These are phyloP conservation scores for Drosophila diplacantha DNA, from an alignment of 2,888 invertebrate genomes.

Conservation along the genomic window DNA sequence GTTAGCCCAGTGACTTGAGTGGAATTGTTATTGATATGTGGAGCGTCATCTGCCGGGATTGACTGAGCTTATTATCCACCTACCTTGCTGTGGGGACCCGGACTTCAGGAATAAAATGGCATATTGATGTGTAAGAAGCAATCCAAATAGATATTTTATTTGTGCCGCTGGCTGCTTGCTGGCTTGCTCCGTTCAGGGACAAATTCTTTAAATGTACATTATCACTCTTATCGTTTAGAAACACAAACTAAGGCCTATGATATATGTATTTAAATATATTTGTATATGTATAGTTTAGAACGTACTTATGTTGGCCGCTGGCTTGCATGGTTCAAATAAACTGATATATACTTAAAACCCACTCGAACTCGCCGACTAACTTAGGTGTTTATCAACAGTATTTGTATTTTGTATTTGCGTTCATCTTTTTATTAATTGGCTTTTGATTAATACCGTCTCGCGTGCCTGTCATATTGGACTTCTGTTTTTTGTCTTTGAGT, in stretches of 20 bases:
- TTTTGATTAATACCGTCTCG: constrained; percentile 33
- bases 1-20: neutral
- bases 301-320: constrained; percentile 46
- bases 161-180: constrained; percentile 17
- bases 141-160: constrained; percentile 42
- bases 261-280: constrained; percentile 54
- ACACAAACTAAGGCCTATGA: constrained; percentile 71
- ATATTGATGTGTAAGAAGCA: constrained; percentile 47
- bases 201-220: constrained; percentile 63
- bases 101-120: neutral
- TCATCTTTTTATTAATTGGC: constrained; percentile 4
- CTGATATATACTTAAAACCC: constrained; percentile 35
- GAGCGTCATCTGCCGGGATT: constrained; percentile 1
- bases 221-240: constrained; percentile 66
- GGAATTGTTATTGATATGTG: constrained; percentile 32
- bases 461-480: constrained; percentile 4
- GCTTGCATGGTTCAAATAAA: constrained; percentile 28
- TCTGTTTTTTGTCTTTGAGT: neutral
- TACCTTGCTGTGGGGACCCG: neutral
- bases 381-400: constrained; percentile 21
- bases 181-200: constrained; percentile 27
- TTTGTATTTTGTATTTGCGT: constrained; percentile 17
- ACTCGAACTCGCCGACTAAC: constrained; percentile 11
- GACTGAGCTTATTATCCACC: constrained; percentile 3
- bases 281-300: constrained; percentile 39